Evolutionary conservation across 2,888 invertebrate genomes (phyloP), one percentile per base, ranked within the genome.

Genomic region (Molanna angustata): DNA sequence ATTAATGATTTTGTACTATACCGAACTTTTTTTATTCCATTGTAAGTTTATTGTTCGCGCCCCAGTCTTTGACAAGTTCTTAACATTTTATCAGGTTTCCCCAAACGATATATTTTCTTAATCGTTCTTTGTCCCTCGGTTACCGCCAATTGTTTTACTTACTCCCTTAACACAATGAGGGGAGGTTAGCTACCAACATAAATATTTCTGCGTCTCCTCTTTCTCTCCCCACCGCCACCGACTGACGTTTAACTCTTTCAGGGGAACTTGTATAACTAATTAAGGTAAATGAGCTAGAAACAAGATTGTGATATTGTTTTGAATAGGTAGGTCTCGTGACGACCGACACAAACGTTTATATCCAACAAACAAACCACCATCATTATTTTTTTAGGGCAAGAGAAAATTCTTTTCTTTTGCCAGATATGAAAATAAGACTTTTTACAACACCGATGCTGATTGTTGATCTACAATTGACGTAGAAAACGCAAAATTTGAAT

Each of bases 211-310:
- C 41, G 52, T 45, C 52, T 54, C 37, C 18, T n/a, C n/a, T n/a
- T n/a, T n/a, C n/a, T n/a, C n/a, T n/a, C n/a, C 37, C 7, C 27
- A 27, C 27, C 54, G 40, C 54, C 52, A 49, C 42, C 22, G 31
- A 37, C 42, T 56, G 55, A 53, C 50, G 55, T 56, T 53, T 51
- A 58, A 56, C 56, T 56, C 56, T 58, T 58, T 58, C 58, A 53
- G 46, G 56, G 58, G 54, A 50, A 44, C 39, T 55, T 53, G 56
- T 55, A 54, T 55, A 58, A 72, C 76, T 77, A 76, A 77, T 77
- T 76, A 76, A 76, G 73, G 73, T 70, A 75, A 77, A 77, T 76
- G 76, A 76, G 65, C 74, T 66, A 75, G 77, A 77, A 77, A 77
- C 77, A 77, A 77, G 76, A 77, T 77, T 77, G 76, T 70, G 75